A percentile compares a stretch with the other conserved stretches of the same genome.
These are phyloP conservation scores for Heterodera carotae DNA, from an alignment of 1,140 invertebrate species.

Conservation along the genomic window DNA sequence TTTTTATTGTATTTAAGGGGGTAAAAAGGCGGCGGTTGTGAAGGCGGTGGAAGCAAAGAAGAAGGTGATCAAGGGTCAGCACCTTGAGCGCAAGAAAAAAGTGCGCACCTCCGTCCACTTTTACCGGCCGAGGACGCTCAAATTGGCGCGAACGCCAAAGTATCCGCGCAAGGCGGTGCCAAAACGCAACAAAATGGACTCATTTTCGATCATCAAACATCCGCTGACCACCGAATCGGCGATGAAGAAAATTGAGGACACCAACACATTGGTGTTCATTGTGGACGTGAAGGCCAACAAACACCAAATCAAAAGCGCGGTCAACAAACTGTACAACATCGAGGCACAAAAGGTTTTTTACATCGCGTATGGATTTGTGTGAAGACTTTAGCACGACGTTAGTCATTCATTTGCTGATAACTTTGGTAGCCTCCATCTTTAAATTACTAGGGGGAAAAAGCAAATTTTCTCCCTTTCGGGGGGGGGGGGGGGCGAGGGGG, in stretches of 20 bases:
- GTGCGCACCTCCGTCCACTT: conserved; percentile 92
- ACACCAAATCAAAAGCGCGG: conserved; percentile 85
- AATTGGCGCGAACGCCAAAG: conserved; percentile 84
- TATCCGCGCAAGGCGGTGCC: conserved; percentile 92
- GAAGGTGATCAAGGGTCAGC: conserved; percentile 59
- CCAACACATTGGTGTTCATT: conserved; percentile 98
- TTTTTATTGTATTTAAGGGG: no score
- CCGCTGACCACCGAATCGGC: conserved; percentile 98
- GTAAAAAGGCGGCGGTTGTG: conserved; percentile 29
- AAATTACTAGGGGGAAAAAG: no score
- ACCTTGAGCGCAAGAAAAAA: conserved; percentile 66
- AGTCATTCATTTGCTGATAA: no score
- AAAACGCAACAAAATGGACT: conserved; percentile 89
- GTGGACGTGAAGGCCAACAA: conserved; percentile 96
- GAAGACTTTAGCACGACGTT: no score
- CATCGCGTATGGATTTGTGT: no score
- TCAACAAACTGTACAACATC: conserved; percentile 97
- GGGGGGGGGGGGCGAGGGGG: no score
- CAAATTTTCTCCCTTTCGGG: no score
- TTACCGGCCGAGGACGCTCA: conserved; percentile 86
- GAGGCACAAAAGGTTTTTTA: conserved; percentile 89
- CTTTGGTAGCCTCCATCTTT: no score
- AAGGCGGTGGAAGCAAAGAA: conserved; percentile 65
- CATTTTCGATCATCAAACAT: conserved; percentile 94
- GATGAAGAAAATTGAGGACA: conserved; percentile 99